phyloP scores from a whole-genome alignment of 2,113 vertebrate species.

The Arizona elegans region DNA sequence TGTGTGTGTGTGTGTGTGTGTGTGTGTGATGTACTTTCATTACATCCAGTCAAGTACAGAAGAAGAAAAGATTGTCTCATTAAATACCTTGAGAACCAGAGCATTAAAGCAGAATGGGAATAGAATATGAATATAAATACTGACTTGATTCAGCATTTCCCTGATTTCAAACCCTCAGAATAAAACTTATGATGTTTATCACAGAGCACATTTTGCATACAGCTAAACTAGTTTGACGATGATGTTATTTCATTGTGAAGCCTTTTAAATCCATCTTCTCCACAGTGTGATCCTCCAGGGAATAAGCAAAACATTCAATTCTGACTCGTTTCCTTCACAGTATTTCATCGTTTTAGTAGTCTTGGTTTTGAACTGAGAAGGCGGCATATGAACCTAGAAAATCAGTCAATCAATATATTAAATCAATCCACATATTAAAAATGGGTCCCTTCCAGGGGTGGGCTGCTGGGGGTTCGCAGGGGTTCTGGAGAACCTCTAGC shows the following conservation, averaged over 20 bases:
- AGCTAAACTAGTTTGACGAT: not conserved
- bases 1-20: not conserved
- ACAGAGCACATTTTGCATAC: not conserved
- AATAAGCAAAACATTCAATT: not conserved
- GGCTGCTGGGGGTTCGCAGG: no score
- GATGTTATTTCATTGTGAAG: not conserved
- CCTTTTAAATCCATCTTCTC: conserved; percentile 1
- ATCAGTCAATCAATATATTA: not conserved
- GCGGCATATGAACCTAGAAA: not conserved
- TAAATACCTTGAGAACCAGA: not conserved
- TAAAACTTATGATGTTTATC: not conserved
- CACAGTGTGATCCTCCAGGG: not conserved
- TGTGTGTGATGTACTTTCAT: not conserved
- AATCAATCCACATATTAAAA: not conserved
- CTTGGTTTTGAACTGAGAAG: not conserved
- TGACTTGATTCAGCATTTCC: not conserved
- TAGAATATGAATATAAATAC: not conserved
- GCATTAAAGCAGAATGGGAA: not conserved
- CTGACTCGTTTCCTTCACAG: not conserved
- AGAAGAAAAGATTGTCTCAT: not conserved
- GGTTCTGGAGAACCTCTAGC: no score
- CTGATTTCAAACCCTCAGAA: not conserved
- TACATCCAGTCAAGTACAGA: not conserved
- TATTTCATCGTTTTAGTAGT: not conserved
- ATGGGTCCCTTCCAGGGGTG: not conserved